phyloP scores from a whole-genome alignment of 1,140 invertebrate genomes.

The Brachionus rotundiformis region DNA sequence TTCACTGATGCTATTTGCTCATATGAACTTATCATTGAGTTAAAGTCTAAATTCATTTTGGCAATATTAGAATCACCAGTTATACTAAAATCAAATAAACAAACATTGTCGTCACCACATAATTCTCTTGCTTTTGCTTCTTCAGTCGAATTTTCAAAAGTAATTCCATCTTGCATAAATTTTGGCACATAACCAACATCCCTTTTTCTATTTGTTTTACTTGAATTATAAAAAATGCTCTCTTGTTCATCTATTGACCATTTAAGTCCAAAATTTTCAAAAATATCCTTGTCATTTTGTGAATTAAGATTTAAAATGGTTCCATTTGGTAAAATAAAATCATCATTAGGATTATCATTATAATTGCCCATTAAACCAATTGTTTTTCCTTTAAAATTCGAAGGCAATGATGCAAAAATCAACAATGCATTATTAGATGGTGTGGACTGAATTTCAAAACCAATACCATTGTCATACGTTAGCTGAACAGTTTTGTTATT shows the following conservation, averaged over 20 bases:
- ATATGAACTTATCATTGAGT: no score
- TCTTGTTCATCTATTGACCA: not conserved
- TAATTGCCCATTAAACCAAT: not conserved
- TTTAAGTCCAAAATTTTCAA: not conserved
- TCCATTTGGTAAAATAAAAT: not conserved
- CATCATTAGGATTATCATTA: not conserved
- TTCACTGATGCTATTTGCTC: no score
- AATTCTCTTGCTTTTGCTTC: not conserved
- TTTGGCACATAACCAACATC: not conserved
- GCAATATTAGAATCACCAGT: not conserved
- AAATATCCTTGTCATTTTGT: not conserved
- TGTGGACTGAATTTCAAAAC: not conserved
- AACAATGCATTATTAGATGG: not conserved
- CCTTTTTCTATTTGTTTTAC: not conserved
- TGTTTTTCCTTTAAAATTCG: conserved; percentile 35
- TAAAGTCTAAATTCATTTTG: not conserved
- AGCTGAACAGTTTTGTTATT: not conserved
- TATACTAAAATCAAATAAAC: not conserved
- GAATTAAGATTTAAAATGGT: not conserved
- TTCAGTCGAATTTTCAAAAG: not conserved
- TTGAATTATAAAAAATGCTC: not conserved
- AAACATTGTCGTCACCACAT: not conserved
- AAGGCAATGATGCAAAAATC: conserved; percentile 47
- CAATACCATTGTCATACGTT: not conserved
- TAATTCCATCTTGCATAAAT: not conserved